Conservation (phyloP, 2,888 invertebrate species). For the Oegoconia quadripuncta region DNA sequence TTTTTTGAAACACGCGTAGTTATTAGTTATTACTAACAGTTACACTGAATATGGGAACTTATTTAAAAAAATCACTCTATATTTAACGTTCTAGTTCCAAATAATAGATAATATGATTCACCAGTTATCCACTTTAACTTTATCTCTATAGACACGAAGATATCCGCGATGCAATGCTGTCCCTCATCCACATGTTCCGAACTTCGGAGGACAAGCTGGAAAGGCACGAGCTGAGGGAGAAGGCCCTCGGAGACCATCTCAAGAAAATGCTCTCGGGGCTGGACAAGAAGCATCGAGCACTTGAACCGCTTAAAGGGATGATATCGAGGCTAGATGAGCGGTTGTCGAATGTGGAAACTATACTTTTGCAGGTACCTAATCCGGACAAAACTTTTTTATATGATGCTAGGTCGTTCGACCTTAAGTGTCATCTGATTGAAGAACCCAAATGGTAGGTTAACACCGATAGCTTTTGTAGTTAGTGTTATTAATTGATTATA, state of each 20-base stretch:
- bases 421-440: too few relatives aligned
- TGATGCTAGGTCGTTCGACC: too few relatives aligned
- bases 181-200: slow-evolving; percentile 88
- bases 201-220: slow-evolving; percentile 90
- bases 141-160: slow-evolving; percentile 79
- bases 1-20: too few relatives aligned
- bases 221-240: slow-evolving; percentile 89
- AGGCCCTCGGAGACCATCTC: slow-evolving; percentile 87
- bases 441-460: too few relatives aligned
- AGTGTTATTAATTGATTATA: too few relatives aligned
- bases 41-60: too few relatives aligned
- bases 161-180: slow-evolving; percentile 88
- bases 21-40: too few relatives aligned
- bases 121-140: slow-evolving; percentile 6
- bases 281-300: slow-evolving; percentile 84
- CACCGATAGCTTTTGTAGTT: too few relatives aligned
- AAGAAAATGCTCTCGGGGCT: slow-evolving; percentile 85
- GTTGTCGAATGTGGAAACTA: slow-evolving; percentile 86
- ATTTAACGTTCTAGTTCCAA: too few relatives aligned
- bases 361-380: slow-evolving; percentile 82
- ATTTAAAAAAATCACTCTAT: too few relatives aligned
- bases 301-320: slow-evolving; percentile 84
- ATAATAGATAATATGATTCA: not conserved
- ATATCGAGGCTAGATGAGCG: slow-evolving; percentile 86
- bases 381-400: too few relatives aligned